Evolutionary conservation across 37 sponge, comb jelly and placozoan species (phyloP).

Genomic region (Theonella swinhoei): DNA sequence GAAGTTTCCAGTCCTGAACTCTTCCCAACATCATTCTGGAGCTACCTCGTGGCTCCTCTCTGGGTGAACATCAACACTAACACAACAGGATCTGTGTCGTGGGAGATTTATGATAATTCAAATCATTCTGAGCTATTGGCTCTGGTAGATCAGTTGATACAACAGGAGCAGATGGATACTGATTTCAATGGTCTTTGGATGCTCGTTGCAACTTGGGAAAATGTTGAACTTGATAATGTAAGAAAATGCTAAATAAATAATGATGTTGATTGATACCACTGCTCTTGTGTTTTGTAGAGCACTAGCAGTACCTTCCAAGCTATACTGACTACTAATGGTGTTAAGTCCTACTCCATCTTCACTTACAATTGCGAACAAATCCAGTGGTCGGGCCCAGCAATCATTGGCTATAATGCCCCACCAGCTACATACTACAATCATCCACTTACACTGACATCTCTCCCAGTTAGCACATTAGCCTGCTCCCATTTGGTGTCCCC

Average conservation of each 20-base stretch:
- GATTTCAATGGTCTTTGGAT: conserved; percentile 47
- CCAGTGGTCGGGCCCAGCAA: background rate
- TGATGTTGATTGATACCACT: background rate
- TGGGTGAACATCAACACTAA: conserved; percentile 35
- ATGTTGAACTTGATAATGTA: conserved; percentile 37
- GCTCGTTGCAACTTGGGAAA: conserved; percentile 49
- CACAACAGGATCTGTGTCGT: background rate
- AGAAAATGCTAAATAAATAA: background rate
- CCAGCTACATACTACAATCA: background rate
- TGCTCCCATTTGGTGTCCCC: background rate
- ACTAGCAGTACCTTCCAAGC: background rate
- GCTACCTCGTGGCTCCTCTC: conserved; percentile 15
- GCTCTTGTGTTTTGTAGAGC: background rate
- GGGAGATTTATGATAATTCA: background rate
- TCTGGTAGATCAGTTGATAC: conserved; percentile 1
- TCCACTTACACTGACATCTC: background rate
- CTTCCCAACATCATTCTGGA: background rate
- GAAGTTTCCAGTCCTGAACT: background rate
- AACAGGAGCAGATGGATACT: background rate
- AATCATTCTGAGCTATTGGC: background rate
- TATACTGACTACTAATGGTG: background rate
- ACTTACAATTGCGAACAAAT: background rate
- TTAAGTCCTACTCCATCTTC: background rate
- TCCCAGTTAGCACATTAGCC: background rate
- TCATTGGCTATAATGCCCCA: background rate